Base-by-base conservation (phyloP, 2,113 vertebrate genomes). In the Bos indicus region DNA sequence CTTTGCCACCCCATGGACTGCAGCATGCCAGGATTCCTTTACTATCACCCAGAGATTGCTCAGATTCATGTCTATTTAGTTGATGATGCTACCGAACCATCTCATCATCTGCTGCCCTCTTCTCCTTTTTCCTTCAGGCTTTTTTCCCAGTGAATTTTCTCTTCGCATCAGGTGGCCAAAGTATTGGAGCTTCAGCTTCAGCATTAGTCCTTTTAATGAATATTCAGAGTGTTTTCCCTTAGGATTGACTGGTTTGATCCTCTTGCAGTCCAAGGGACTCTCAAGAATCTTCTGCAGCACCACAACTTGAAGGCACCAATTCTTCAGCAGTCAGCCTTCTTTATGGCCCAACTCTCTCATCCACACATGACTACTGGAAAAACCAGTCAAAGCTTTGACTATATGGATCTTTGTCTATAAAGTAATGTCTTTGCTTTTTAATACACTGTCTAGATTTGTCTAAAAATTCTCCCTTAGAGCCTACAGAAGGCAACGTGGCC, bases 61-160 rank as follows among this genome's bases (percentile, higher is more conserved):
- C 67, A 74, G 21, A 74, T 13, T 25, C 21, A 43, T 25, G 21
- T 40, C 67, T 74, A 25, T 74, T 74, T 36, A 40, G 10, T 74
- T 0, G 1, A 6, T 74, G 67, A 74, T 74, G 67, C 10, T 40
- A 74, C 11, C 0, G 0, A 40, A 40, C 36, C 21, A 74, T 74
- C 67, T 74, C 21, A 43, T 40, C 36, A 12, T 43, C 71, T 43
- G 67, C 5, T 3, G 0, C 36, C 21, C 21, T 40, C 36, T 43
- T 74, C 71, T 40, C 67, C 67, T 40, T 40, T 25, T 25, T 23
- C 71, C 36, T 74, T 43, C 71, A 43, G 71, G 11, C 71, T 14
- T 43, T 40, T 74, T 74, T 74, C 71, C 71, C 71, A 74, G 23
- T 74, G 36, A 74, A 43, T 40, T 74, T 36, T 40, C 23, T 77